Evolutionary conservation across 2,888 invertebrate genomes (phyloP).

Genomic region (Theodoxus fluviatilis): DNA sequence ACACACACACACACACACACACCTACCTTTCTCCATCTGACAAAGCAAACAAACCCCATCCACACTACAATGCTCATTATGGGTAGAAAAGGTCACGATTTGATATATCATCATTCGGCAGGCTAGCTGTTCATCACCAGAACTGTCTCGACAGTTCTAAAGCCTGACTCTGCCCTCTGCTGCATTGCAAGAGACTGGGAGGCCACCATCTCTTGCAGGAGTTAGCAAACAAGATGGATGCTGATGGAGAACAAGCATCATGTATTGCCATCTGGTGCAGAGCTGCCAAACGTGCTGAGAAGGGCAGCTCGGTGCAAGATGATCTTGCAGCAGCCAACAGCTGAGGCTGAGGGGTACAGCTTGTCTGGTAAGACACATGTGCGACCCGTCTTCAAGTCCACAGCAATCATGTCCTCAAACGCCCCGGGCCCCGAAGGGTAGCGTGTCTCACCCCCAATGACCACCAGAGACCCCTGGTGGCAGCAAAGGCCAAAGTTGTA

Average conservation of each 20-base stretch:
- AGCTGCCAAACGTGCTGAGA: conserved; percentile 29
- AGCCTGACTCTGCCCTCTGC: too few species aligned
- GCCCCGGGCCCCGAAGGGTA: conserved; percentile 35
- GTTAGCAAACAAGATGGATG: too few species aligned
- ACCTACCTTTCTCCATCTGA: too few species aligned
- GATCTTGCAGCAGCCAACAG: conserved; percentile 36
- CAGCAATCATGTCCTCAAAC: conserved; percentile 36
- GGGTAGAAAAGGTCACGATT: too few species aligned
- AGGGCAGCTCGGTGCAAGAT: conserved; percentile 34
- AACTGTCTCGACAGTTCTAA: too few species aligned
- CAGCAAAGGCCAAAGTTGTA: conserved; percentile 39
- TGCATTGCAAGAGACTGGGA: too few species aligned
- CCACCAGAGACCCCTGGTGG: conserved; percentile 30
- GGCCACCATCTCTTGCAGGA: too few species aligned
- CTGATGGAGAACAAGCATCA: neutral
- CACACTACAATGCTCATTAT: too few species aligned
- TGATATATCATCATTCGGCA: too few species aligned
- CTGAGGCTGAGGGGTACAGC: conserved; percentile 35
- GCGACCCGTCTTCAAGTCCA: conserved; percentile 32
- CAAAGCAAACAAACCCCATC: too few species aligned
- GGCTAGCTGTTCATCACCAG: too few species aligned
- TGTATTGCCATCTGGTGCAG: neutral
- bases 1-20: too few species aligned
- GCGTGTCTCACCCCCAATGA: conserved; percentile 38
- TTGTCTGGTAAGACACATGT: conserved; percentile 30